Conservation (phyloP, 2,888 invertebrate genomes). For the Microctonus hyperodae region DNA sequence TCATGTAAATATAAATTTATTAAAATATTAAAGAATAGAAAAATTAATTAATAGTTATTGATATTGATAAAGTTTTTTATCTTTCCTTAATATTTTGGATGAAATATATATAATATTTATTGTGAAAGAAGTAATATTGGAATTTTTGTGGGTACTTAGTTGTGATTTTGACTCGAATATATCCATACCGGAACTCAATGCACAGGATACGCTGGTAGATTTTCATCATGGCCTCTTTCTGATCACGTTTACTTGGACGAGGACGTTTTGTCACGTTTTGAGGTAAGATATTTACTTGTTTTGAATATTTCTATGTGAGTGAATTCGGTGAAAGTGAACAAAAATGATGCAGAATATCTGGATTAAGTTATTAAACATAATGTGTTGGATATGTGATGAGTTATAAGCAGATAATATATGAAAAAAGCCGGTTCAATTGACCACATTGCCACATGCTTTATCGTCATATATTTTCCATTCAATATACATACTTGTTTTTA, state of each 20-base stretch:
- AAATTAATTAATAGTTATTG: not conserved
- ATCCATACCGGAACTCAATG: slow-evolving; percentile 45
- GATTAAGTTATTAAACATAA: not conserved
- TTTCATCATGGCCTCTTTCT: slow-evolving; percentile 64
- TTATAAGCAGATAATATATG: not conserved
- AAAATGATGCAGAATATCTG: slow-evolving; percentile 3
- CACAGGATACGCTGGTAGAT: slow-evolving; percentile 41
- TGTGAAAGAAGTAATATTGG: not conserved
- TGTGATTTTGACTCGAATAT: slow-evolving; percentile 40
- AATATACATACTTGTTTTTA: too few relatives aligned
- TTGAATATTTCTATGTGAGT: slow-evolving; percentile 22
- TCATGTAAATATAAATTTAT: too few relatives aligned
- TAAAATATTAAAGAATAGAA: too few relatives aligned
- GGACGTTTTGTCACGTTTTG: slow-evolving; percentile 55
- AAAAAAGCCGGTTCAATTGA: slow-evolving; percentile 30
- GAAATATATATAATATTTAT: not conserved
- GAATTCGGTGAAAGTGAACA: slow-evolving; percentile 23
- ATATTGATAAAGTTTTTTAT: not conserved
- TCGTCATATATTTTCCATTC: slow-evolving; percentile 27
- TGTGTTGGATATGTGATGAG: slow-evolving; percentile 13
- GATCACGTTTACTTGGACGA: slow-evolving; percentile 59
- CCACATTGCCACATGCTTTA: slow-evolving; percentile 53
- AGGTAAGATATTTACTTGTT: slow-evolving; percentile 42
- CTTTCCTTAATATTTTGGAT: not conserved
- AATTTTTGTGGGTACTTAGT: slow-evolving; percentile 1